Base-by-base conservation (phyloP, 2,797 vertebrate species). In the Ficedula albicollis region DNA sequence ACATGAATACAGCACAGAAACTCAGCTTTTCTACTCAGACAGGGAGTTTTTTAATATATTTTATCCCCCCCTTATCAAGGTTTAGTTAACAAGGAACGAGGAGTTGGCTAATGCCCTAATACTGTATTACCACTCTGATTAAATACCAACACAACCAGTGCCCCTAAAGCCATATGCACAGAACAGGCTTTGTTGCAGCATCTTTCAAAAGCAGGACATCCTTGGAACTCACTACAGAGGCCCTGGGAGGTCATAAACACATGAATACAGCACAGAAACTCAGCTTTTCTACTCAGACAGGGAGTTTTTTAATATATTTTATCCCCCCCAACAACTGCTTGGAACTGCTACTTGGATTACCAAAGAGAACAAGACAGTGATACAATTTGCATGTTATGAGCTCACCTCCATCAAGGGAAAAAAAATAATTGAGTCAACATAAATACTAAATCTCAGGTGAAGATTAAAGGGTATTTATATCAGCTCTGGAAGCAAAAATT, bases 331-430 rank as follows among this genome's bases (percentile, higher is more conserved):
- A 67, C 13, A 84, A 49, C 20, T 85, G 13, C 36, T 82, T 66
- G 17, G 26, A 78, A 70, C 29, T 21, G 38, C 68, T 56, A 6
- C 60, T 49, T 70, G 15, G 34, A 58, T 70, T 84, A 68, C 25
- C 8, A 74, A 38, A 54, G 63, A 79, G 23, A 80, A 92, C 6
- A 6, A 79, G n/a, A 13, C 78, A 87, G 19, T 1, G 2, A 75
- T 41, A 54, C 8, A 49, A 14, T 41, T 46, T 44, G 20, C 32
- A 74, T 10, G 15, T 13, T 39, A 84, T 32, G n/a, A 78, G 22
- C 18, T 90, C 77, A 43, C 1, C 3, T 10, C 2, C 5, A 4
- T 8, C 11, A 49, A 5, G 36, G 29, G 5, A 0, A 5, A 51
- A 73, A 30, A 38, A 68, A 38, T 43, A 38, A 38, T 1, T 11